A percentile compares a stretch with the other conserved stretches of the same genome.
These are phyloP conservation scores for Malurus melanocephalus DNA, from an alignment of 2,113 vertebrate genomes.

Conservation along the genomic window DNA sequence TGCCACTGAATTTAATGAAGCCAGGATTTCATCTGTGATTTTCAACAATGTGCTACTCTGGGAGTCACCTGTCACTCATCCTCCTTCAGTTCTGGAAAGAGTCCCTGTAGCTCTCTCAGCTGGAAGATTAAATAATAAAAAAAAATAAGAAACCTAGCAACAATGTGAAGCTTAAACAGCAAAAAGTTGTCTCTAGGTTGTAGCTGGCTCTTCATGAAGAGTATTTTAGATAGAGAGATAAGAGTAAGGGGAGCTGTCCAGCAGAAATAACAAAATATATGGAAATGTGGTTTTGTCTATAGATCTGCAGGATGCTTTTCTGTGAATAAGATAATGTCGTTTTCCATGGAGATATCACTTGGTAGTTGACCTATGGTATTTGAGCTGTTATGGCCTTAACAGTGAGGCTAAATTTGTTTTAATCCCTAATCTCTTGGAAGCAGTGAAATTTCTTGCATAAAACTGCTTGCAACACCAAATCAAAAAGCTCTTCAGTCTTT, in stretches of 20 bases:
- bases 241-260: slow-evolving; percentile 10
- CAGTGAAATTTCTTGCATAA: not conserved
- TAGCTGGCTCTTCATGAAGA: not conserved
- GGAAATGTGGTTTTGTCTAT: not conserved
- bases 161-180: not conserved
- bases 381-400: not conserved
- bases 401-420: not conserved
- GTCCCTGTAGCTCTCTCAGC: not conserved
- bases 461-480: not conserved
- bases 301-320: not conserved
- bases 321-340: not conserved
- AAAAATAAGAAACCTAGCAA: not conserved
- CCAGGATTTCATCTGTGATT: slow-evolving; percentile 5
- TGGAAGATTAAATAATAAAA: not conserved
- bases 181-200: not conserved
- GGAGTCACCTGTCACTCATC: not conserved
- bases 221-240: not conserved
- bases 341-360: not conserved
- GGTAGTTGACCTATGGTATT: not conserved
- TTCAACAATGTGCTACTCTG: not conserved
- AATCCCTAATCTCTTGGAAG: not conserved
- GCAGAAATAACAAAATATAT: not conserved
- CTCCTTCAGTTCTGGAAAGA: not conserved
- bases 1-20: not conserved
- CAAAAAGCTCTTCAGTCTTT: not conserved